Conservation (phyloP, 2,888 invertebrate genomes). For the Amiota mariae region DNA sequence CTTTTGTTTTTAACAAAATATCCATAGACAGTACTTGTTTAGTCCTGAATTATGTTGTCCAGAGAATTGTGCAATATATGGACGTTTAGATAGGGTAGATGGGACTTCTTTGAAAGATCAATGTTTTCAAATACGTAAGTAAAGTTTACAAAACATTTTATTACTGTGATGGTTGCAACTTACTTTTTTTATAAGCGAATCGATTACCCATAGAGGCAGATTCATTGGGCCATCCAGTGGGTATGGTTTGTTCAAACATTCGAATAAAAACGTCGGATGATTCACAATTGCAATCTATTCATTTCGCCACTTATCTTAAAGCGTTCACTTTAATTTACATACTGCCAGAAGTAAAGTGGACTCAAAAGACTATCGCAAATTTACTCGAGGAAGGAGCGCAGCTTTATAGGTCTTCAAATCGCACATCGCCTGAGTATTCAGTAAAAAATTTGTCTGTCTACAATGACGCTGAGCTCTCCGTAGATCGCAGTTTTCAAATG, state of each 20-base stretch:
- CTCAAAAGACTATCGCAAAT: conserved; percentile 56
- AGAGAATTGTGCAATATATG: not conserved
- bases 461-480: conserved; percentile 45
- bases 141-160: not conserved
- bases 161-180: not conserved
- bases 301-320: conserved; percentile 60
- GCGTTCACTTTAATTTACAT: conserved; percentile 69
- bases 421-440: not conserved
- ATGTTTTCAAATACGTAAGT: not conserved
- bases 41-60: not conserved
- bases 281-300: conserved; percentile 40
- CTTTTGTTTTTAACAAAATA: too few relatives aligned
- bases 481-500: conserved; percentile 60
- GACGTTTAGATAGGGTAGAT: not conserved
- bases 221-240: conserved; percentile 38
- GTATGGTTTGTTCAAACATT: conserved; percentile 37
- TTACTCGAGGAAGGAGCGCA: conserved; percentile 63
- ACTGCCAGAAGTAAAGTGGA: conserved; percentile 68
- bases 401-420: not conserved
- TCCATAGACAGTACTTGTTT: not conserved
- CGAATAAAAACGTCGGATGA: conserved; percentile 25
- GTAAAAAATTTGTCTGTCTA: conserved; percentile 33
- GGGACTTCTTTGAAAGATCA: not conserved
- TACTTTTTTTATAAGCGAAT: not conserved
- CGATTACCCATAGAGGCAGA: conserved; percentile 28